Evolutionary conservation across 2,113 vertebrate species (phyloP).

Genomic region (Scomber scombrus): DNA sequence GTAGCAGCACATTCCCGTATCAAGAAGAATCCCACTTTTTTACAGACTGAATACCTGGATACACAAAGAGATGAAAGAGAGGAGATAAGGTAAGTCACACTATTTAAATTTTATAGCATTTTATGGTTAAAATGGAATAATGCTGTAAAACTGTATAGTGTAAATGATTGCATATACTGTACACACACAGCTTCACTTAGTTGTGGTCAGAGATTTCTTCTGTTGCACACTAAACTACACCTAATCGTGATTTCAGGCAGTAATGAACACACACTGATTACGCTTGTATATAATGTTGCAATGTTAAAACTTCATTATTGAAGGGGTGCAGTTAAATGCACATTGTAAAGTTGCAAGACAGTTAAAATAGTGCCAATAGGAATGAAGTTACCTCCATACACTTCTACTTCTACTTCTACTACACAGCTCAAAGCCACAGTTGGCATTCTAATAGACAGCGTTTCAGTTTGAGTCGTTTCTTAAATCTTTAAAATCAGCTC

Average conservation of each 20-base stretch:
- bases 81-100: slow-evolving; percentile 53
- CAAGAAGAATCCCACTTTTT: not conserved
- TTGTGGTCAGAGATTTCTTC: not conserved
- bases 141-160: not conserved
- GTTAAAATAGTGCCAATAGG: too few relatives aligned
- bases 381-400: too few relatives aligned
- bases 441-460: too few relatives aligned
- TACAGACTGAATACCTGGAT: slow-evolving; percentile 25
- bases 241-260: not conserved
- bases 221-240: not conserved
- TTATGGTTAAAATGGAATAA: not conserved
- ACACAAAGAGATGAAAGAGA: slow-evolving; percentile 13
- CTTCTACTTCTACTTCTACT: too few relatives aligned
- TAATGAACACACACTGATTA: not conserved
- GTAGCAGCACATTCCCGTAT: not conserved
- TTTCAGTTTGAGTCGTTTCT: too few relatives aligned
- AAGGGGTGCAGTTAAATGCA: too few relatives aligned
- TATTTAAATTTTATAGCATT: not conserved
- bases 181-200: not conserved
- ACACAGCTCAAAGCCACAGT: too few relatives aligned
- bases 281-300: not conserved
- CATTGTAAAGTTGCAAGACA: too few relatives aligned
- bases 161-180: not conserved
- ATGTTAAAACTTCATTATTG: not conserved
- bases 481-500: too few relatives aligned